Conservation (phyloP, 92 coral and sea anemone species). For the Bergia sp. region DNA sequence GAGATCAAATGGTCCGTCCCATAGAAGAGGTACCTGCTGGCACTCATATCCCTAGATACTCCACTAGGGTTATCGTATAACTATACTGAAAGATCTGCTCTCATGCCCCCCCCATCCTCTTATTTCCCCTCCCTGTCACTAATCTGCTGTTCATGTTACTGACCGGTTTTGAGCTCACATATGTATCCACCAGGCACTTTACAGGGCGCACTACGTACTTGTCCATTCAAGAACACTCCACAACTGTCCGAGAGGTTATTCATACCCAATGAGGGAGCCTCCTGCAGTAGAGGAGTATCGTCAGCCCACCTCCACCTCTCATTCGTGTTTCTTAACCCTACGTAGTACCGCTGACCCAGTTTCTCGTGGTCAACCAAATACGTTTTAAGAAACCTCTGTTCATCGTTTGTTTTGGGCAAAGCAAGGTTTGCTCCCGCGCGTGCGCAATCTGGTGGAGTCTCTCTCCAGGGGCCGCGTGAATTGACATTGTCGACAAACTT, state of each 20-base stretch:
- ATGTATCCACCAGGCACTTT: constrained; percentile 59
- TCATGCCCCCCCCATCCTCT: too few species aligned
- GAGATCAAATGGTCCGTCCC: too few species aligned
- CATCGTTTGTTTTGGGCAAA: constrained; percentile 86
- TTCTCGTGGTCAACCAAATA: constrained; percentile 52
- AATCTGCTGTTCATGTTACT: too few species aligned
- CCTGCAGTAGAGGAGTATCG: constrained; percentile 65
- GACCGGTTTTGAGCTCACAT: constrained; percentile 86
- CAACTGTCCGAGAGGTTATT: constrained; percentile 48
- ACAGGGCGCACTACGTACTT: constrained; percentile 62
- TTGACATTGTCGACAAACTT: constrained; percentile 49
- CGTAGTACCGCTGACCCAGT: constrained; percentile 54
- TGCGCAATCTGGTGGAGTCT: constrained; percentile 72
- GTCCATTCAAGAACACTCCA: constrained; percentile 63
- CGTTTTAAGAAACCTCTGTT: constrained; percentile 68
- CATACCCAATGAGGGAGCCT: constrained; percentile 10
- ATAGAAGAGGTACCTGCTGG: too few species aligned
- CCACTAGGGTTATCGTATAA: too few species aligned
- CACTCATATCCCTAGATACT: too few species aligned
- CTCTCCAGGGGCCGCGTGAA: constrained; percentile 63
- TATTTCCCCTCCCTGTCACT: too few species aligned
- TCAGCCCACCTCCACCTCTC: constrained; percentile 84
- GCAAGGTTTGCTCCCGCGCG: constrained; percentile 72
- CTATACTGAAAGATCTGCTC: too few species aligned
- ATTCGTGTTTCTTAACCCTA: constrained; percentile 69